phyloP scores from a whole-genome alignment of 2,888 invertebrate species.

The Cheilosia impressa region DNA sequence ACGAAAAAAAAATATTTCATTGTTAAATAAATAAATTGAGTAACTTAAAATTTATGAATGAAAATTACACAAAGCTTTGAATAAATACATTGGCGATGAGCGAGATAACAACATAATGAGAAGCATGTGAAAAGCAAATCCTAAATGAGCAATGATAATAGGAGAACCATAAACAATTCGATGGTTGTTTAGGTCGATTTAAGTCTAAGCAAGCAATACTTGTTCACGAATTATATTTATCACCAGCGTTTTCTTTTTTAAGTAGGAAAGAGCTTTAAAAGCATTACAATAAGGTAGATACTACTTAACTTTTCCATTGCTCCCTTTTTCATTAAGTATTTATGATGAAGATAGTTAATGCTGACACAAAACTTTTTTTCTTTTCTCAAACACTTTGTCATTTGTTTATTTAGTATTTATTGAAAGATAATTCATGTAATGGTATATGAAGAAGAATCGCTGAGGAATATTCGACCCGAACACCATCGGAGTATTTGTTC shows the following conservation, averaged over 20 bases:
- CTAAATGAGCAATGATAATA: conserved; percentile 40
- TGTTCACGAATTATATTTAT: conserved; percentile 11
- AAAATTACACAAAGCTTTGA: conserved; percentile 53
- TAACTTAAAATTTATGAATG: conserved; percentile 54
- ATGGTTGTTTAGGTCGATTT: neutral
- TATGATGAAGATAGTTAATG: neutral
- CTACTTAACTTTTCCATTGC: conserved; percentile 35
- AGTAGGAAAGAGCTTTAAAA: conserved; percentile 6
- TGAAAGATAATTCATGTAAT: no score
- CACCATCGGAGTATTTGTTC: no score
- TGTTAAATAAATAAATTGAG: conserved; percentile 59
- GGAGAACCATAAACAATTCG: neutral
- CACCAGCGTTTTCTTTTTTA: neutral
- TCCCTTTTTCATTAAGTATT: neutral
- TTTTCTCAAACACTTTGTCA: no score
- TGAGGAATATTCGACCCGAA: no score
- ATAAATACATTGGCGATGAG: conserved; percentile 27
- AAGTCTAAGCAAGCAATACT: conserved; percentile 40
- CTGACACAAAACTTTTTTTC: no score
- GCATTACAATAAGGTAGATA: neutral
- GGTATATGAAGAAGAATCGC: no score
- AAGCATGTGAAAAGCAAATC: conserved; percentile 58
- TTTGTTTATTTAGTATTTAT: no score
- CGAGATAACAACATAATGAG: conserved; percentile 40
- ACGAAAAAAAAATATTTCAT: conserved; percentile 64